Conservation (phyloP, 2,888 invertebrate species). For the Macrosiphum euphorbiae region DNA sequence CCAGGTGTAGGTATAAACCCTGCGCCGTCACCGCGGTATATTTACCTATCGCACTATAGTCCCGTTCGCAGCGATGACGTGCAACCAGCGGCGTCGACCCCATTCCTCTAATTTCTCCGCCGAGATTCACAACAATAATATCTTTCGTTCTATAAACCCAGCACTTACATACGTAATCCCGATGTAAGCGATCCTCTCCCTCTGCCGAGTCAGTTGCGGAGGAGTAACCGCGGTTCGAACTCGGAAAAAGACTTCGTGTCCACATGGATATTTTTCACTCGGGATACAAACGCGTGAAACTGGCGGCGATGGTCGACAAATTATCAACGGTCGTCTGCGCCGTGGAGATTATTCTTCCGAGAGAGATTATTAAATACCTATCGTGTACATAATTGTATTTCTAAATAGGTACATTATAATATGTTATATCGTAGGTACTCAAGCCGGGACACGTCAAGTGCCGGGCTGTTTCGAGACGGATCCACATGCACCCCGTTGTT, state of each 20-base stretch:
- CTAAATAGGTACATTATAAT: background rate
- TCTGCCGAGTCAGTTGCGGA: background rate
- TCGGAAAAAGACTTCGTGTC: background rate
- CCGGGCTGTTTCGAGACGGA: background rate
- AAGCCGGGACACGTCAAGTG: background rate
- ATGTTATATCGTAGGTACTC: background rate
- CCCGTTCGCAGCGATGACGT: background rate
- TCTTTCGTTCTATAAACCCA: background rate
- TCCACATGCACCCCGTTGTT: background rate
- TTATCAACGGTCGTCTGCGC: background rate
- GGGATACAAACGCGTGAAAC: background rate
- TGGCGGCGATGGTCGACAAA: background rate
- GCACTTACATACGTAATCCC: background rate
- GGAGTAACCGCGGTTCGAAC: background rate
- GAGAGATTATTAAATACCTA: background rate
- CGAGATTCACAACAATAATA: background rate
- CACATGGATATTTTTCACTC: background rate
- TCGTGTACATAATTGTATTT: background rate
- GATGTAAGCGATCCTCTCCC: background rate
- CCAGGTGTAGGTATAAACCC: conserved; percentile 37
- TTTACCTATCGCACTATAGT: background rate
- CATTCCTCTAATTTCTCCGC: background rate
- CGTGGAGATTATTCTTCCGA: background rate
- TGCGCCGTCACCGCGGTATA: background rate
- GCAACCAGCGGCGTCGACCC: background rate